phyloP scores from a whole-genome alignment of 2,888 invertebrate species.

The Cabera pusaria region DNA sequence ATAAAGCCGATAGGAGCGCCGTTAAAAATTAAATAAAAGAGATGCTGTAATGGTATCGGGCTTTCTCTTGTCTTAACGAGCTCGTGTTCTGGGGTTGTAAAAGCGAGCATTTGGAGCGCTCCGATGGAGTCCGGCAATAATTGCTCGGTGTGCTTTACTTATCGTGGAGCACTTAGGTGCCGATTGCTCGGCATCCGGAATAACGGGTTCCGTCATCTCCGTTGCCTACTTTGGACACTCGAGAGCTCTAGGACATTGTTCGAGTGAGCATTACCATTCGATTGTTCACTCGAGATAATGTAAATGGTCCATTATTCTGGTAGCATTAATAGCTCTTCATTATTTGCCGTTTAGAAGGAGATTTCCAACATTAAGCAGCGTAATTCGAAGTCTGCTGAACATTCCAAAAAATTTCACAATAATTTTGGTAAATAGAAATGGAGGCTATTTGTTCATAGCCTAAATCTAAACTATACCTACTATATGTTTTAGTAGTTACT shows the following conservation, averaged over 20 bases:
- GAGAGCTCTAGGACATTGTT: constrained; percentile 10
- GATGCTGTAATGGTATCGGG: constrained; percentile 36
- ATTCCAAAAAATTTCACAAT: too few species aligned
- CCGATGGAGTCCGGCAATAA: constrained; percentile 34
- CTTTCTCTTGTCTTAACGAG: constrained; percentile 44
- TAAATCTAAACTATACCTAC: too few species aligned
- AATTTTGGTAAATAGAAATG: too few species aligned
- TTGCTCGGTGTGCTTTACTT: constrained; percentile 34
- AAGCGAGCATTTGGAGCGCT: constrained; percentile 34
- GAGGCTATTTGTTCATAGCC: too few species aligned
- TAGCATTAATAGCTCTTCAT: neutral
- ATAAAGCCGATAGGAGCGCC: constrained; percentile 35
- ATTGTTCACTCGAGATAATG: constrained; percentile 12
- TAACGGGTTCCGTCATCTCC: constrained; percentile 17
- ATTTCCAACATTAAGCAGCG: too few species aligned
- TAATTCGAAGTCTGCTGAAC: too few species aligned
- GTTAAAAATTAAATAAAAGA: constrained; percentile 39
- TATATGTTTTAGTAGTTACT: too few species aligned
- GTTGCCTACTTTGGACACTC: constrained; percentile 7
- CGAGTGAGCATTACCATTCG: constrained; percentile 6
- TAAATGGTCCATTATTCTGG: constrained; percentile 8
- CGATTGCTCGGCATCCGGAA: constrained; percentile 16
- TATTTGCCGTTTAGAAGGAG: constrained; percentile 1
- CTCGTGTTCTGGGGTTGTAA: constrained; percentile 46
- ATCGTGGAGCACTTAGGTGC: constrained; percentile 33